Evolutionary conservation across 1,140 invertebrate species (phyloP), one percentile per base, ranked within the genome.

Genomic region (Agrilus planipennis): DNA sequence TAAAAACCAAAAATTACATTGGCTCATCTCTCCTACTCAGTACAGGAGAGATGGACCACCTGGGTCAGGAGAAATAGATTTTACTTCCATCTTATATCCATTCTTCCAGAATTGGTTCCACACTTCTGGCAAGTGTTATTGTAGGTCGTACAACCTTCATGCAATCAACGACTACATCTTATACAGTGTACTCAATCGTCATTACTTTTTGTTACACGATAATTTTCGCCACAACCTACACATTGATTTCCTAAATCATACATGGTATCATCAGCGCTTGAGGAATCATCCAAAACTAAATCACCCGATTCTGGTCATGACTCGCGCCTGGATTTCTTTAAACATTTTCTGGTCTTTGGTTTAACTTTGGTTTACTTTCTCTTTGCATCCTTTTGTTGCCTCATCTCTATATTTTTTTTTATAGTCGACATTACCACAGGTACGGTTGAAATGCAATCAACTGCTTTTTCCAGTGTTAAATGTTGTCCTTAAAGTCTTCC

Each of bases 391-490:
- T 27, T 27, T 12, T 27, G 23, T 9, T 12, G 23, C 23, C 23
- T 27, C 23, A 27, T 27, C 23, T 27, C 12, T 27, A 27, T 27
- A 27, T 27, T 9, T 27, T 27, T 27, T 27, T 27, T 27, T 27
- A 27, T 12, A 27, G 23, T 12, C 23, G 12, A 12, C 23, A 27
- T 27, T n/a, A n/a, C n/a, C n/a, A n/a, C n/a, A n/a, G n/a, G n/a
- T n/a, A n/a, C n/a, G n/a, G n/a, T n/a, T n/a, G n/a, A n/a, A n/a
- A n/a, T n/a, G n/a, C n/a, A n/a, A n/a, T n/a, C n/a, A n/a, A n/a
- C 7, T 27, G 23, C 23, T 12, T 27, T 27, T 27, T 7, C 7
- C n/a, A 27, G 23, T 12, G 7, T 27, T 7, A 12, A 27, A 9
- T 27, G 7, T 27, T 9, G 23, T 7, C 23, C 23, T 27, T 12